A percentile compares a stretch with the other conserved stretches of the same genome.
These are phyloP conservation scores for Ichneumoninae sp. DNA, from an alignment of 2,888 invertebrate genomes.

Conservation along the genomic window DNA sequence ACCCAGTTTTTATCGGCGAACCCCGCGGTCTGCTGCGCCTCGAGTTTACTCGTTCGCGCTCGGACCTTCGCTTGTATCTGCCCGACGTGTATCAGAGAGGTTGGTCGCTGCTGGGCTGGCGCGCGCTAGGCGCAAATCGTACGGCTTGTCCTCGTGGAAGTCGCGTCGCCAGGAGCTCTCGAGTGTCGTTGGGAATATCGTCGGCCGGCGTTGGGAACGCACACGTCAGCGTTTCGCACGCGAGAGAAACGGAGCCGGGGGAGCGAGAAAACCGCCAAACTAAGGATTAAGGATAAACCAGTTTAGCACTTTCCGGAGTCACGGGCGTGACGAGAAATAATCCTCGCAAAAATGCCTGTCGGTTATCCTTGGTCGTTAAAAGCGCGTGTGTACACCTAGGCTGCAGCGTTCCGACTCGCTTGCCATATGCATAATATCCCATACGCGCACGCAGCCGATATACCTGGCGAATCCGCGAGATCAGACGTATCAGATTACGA, in stretches of 20 bases:
- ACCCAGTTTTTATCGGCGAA: conserved; percentile 47
- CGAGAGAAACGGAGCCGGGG: background rate
- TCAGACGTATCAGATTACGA: conserved; percentile 51
- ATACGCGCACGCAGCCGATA: background rate
- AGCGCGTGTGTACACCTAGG: conserved; percentile 1
- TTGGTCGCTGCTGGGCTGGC: background rate
- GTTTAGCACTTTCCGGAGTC: conserved; percentile 52
- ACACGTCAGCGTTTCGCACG: background rate
- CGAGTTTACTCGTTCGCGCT: conserved; percentile 10
- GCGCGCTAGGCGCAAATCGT: background rate
- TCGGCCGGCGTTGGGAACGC: conserved; percentile 2
- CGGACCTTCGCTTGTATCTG: background rate
- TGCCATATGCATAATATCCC: conserved; percentile 38
- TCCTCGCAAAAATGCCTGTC: conserved; percentile 39
- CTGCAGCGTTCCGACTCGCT: conserved; percentile 47
- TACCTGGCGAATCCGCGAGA: conserved; percentile 35
- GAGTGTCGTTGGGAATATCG: background rate
- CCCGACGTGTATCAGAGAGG: background rate
- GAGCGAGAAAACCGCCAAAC: conserved; percentile 29
- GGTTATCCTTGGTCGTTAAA: conserved; percentile 39
- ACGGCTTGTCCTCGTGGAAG: too few relatives aligned
- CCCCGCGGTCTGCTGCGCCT: conserved; percentile 3
- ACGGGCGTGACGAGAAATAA: conserved; percentile 51
- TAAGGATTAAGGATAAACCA: conserved; percentile 54
- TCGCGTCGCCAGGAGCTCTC: background rate